Base-by-base conservation (phyloP, 2,113 vertebrate species). In the Caranx ignobilis region DNA sequence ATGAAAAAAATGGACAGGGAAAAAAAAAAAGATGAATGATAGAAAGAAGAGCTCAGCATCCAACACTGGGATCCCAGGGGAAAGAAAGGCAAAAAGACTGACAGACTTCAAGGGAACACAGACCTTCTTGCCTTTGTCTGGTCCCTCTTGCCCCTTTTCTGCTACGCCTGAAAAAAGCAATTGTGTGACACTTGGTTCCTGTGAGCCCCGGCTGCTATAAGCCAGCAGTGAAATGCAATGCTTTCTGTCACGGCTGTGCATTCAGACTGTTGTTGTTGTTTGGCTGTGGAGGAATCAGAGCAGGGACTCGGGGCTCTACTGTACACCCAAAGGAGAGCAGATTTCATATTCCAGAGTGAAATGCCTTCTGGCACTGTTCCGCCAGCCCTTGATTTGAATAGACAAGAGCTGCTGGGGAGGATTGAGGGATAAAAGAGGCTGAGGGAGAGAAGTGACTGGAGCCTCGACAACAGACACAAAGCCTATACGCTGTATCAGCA, bases 381-480 rank as follows among this genome's bases (percentile, higher is more conserved):
- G 26, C 76, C 89, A 85, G 84, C 69, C 69, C 79, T 89, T 89
- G 90, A 94, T 93, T 87, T 93, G 81, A 92, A 90, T 84, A 89
- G 93, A 93, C 87, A 90, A 78, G 85, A 89, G 83, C 85, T 93
- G 71, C 87, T 88, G 84, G 89, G 82, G 75, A 90, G 81, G 85
- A 90, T 77, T 87, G 88, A 90, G 83, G 84, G 88, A 91, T 89
- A 82, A 90, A 88, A 88, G 85, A 82, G 67, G 79, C 75, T 70
- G 75, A 70, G 83, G 81, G 76, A 84, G 63, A 78, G 78, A 76
- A 87, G 87, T 85, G 84, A 91, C 80, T 81, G 79, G 75, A 84
- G 70, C 87, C 68, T 79, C 39, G 55, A 37, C 60, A 90, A 71
- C 78, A 77, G 77, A 77, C 60, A 60, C 48, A 45, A 26, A 60